Evolutionary conservation across 2,797 vertebrate genomes (phyloP).

Genomic region (Microhierax caerulescens): DNA sequence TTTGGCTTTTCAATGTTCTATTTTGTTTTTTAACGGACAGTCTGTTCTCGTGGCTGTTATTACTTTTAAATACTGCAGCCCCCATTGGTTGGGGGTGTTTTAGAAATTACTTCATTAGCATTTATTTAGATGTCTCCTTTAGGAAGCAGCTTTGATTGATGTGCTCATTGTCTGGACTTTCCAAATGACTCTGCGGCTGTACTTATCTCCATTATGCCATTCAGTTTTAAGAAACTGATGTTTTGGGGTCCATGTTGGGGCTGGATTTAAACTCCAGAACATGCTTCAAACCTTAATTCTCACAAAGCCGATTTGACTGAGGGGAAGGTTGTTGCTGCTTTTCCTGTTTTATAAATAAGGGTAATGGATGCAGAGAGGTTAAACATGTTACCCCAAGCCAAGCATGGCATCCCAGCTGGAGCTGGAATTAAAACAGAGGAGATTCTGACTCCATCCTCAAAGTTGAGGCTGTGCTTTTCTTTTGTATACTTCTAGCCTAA

Average conservation of each 20-base stretch:
- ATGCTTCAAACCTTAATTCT: background rate
- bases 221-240: background rate
- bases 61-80: background rate
- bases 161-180: conserved; percentile 2
- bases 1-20: background rate
- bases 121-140: conserved; percentile 26
- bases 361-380: background rate
- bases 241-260: background rate
- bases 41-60: background rate
- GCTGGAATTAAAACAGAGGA: background rate
- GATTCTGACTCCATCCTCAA: background rate
- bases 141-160: conserved; percentile 26
- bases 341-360: background rate
- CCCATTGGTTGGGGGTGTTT: background rate
- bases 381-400: background rate
- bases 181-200: background rate
- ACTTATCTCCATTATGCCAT: background rate
- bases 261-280: background rate
- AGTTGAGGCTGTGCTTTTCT: background rate
- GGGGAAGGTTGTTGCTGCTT: background rate
- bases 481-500: background rate
- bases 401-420: background rate
- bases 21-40: background rate
- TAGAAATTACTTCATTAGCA: background rate
- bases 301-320: background rate